Evolutionary conservation across 2,113 vertebrate species (phyloP).

Genomic region (Solenodon paradoxus): DNA sequence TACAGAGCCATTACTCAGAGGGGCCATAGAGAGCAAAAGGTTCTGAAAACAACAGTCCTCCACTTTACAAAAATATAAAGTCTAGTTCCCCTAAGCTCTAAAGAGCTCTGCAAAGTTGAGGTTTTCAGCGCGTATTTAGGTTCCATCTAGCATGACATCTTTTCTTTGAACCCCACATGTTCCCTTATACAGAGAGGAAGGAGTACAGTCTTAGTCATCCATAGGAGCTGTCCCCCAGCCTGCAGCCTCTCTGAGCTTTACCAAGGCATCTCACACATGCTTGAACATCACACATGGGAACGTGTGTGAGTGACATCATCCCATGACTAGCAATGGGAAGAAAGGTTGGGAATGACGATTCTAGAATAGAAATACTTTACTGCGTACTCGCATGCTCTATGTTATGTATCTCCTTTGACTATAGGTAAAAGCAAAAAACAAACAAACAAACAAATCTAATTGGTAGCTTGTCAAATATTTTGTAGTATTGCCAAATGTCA

Average conservation of each 20-base stretch:
- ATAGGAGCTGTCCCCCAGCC: too few species aligned
- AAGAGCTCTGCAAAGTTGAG: not conserved
- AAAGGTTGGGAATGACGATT: not conserved
- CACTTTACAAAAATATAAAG: not conserved
- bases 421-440: not conserved
- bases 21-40: not conserved
- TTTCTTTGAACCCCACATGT: not conserved
- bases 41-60: not conserved
- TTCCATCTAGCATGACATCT: not conserved
- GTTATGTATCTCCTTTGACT: not conserved
- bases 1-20: not conserved
- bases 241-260: not conserved
- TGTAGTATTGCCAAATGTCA: not conserved
- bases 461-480: not conserved
- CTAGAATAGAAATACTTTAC: not conserved
- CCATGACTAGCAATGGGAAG: not conserved
- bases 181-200: not conserved
- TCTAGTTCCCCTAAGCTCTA: not conserved
- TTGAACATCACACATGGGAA: not conserved
- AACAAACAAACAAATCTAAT: not conserved
- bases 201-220: not conserved
- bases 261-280: too few species aligned
- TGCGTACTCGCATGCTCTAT: too few species aligned
- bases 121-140: not conserved
- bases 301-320: not conserved